phyloP scores from a whole-genome alignment of 2,888 invertebrate species.

The Trilocha varians region DNA sequence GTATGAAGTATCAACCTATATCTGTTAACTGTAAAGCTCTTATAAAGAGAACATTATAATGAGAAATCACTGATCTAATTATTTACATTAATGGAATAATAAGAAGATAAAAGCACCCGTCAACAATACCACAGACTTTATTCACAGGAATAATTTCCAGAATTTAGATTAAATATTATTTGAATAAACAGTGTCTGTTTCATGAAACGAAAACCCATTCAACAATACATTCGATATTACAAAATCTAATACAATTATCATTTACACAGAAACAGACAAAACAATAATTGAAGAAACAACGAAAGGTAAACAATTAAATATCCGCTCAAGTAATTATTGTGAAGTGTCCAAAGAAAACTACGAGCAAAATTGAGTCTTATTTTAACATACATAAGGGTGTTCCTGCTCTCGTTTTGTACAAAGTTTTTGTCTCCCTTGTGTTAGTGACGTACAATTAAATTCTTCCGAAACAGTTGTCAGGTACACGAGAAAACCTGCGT shows the following conservation, averaged over 20 bases:
- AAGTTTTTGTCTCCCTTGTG: conserved; percentile 8
- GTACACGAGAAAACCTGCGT: conserved; percentile 9
- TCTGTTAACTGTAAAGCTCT: no score
- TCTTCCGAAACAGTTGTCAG: conserved; percentile 21
- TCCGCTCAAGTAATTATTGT: neutral
- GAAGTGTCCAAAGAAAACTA: neutral
- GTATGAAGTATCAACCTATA: no score
- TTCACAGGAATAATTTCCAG: no score
- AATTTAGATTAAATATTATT: no score
- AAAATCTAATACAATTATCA: neutral
- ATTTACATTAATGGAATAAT: no score
- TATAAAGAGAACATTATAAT: no score
- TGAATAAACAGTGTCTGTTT: no score
- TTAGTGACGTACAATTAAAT: conserved; percentile 25
- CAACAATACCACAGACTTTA: no score
- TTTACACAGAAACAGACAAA: conserved; percentile 1
- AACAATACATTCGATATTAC: neutral
- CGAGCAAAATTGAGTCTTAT: neutral
- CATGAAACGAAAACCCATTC: no score
- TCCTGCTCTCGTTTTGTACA: conserved; percentile 6
- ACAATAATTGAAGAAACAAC: neutral
- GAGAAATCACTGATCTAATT: no score
- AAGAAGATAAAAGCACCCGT: no score
- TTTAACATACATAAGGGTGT: neutral
- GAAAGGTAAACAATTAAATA: neutral